These are phyloP conservation scores for Caerostris extrusa DNA, from an alignment of 1,140 invertebrate genomes.

Conservation along the genomic window DNA sequence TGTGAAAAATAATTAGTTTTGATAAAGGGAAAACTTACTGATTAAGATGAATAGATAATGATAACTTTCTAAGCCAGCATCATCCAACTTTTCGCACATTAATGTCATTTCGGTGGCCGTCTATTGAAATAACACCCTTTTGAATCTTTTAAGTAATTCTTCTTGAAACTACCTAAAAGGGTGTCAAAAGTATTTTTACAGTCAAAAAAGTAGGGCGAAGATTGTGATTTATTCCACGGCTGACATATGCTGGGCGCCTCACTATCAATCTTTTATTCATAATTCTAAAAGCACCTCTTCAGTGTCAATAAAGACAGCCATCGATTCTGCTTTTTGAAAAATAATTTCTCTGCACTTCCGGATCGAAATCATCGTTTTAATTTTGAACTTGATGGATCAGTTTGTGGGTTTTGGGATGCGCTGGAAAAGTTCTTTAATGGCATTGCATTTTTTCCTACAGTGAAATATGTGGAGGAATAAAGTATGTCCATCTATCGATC, in stretches of 20 bases:
- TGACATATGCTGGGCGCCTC: constrained; percentile 6
- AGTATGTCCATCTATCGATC: neutral
- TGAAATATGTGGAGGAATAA: neutral
- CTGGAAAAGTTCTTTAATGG: neutral
- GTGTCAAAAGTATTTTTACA: constrained; percentile 66
- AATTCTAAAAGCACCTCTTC: constrained; percentile 63
- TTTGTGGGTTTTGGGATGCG: neutral
- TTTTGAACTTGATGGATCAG: constrained; percentile 69
- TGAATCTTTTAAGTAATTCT: neutral
- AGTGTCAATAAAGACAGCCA: constrained; percentile 65
- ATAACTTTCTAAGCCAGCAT: constrained; percentile 1
- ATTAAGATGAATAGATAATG: constrained; percentile 17
- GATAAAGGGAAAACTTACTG: neutral
- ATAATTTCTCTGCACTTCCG: constrained; percentile 27
- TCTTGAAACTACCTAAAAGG: constrained; percentile 44
- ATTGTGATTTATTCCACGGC: constrained; percentile 64
- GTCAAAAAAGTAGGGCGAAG: constrained; percentile 39
- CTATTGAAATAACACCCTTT: constrained; percentile 1
- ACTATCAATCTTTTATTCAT: constrained; percentile 73
- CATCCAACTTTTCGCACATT: neutral
- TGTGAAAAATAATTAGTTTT: no score
- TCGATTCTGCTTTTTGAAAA: constrained; percentile 58
- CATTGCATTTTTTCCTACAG: neutral
- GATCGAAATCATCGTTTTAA: constrained; percentile 42
- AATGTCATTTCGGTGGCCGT: neutral